Percentiles rank a stretch among this genome's conserved stretches.
These are phyloP conservation scores for Pelodytes ibericus DNA, from an alignment of 2,797 vertebrate species.

Conservation along the genomic window DNA sequence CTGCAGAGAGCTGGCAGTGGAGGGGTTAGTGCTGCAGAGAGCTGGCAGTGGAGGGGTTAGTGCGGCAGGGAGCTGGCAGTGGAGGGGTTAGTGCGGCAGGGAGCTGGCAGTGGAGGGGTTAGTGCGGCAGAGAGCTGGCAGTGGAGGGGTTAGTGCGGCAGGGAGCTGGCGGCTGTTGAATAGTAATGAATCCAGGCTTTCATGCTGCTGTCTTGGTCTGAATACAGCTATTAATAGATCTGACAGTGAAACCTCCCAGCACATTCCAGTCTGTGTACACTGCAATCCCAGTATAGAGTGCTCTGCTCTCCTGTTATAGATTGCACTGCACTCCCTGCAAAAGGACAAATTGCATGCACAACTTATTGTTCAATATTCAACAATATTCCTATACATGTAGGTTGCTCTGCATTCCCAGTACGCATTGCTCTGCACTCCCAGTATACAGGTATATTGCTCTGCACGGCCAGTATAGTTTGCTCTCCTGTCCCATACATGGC, in stretches of 20 bases:
- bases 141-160: not conserved
- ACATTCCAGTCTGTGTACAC: not conserved
- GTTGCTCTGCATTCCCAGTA: not conserved
- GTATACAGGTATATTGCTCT: not conserved
- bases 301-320: not conserved
- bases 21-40: too few relatives aligned
- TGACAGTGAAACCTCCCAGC: not conserved
- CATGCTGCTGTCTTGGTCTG: not conserved
- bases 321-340: not conserved
- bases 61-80: too few relatives aligned
- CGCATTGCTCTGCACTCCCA: not conserved
- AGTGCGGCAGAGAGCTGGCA: not conserved
- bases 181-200: constrained; percentile 19
- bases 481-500: too few relatives aligned
- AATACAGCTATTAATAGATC: constrained; percentile 6
- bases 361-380: too few relatives aligned
- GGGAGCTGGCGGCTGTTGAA: not conserved
- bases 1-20: too few relatives aligned
- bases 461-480: not conserved
- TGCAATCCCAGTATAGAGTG: not conserved
- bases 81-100: too few relatives aligned
- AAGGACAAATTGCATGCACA: too few relatives aligned
- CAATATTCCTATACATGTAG: not conserved
- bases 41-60: too few relatives aligned
- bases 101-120: not conserved